A percentile compares a stretch with the other conserved stretches of the same genome.
Conservation (phyloP, 1,140 invertebrate species). For the Drosophila carrolli region DNA sequence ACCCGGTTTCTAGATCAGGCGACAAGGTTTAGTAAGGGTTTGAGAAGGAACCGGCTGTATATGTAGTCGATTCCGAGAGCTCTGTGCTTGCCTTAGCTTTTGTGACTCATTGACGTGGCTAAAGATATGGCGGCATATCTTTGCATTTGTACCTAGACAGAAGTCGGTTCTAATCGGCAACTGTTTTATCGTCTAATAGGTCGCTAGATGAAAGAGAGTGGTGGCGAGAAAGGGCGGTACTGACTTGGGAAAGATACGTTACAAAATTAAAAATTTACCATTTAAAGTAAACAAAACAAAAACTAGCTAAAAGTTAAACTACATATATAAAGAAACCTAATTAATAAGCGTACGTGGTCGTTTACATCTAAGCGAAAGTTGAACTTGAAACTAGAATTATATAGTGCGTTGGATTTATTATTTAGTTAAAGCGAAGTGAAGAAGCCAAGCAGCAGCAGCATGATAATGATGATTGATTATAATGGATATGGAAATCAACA, state of each 20-base stretch:
- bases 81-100: conserved; percentile 30
- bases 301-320: conserved; percentile 83
- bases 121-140: background rate
- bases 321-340: conserved; percentile 83
- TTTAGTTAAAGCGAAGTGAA: conserved; percentile 68
- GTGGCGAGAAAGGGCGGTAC: conserved; percentile 23
- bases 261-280: conserved; percentile 79
- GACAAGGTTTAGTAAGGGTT: conserved; percentile 28
- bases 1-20: conserved; percentile 12
- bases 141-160: background rate
- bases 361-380: conserved; percentile 83
- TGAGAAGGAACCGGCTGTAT: conserved; percentile 2
- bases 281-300: conserved; percentile 75
- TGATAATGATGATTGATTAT: conserved; percentile 42
- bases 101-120: conserved; percentile 16
- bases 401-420: conserved; percentile 83
- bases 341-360: conserved; percentile 81
- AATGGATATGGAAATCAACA: conserved; percentile 39
- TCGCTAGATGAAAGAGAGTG: conserved; percentile 3
- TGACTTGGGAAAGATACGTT: conserved; percentile 55
- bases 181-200: conserved; percentile 4
- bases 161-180: background rate
- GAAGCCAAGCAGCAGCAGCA: conserved; percentile 60
- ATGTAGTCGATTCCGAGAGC: conserved; percentile 21
- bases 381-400: conserved; percentile 83